Conservation (phyloP, 2,888 invertebrate species). For the Noctua comes region DNA sequence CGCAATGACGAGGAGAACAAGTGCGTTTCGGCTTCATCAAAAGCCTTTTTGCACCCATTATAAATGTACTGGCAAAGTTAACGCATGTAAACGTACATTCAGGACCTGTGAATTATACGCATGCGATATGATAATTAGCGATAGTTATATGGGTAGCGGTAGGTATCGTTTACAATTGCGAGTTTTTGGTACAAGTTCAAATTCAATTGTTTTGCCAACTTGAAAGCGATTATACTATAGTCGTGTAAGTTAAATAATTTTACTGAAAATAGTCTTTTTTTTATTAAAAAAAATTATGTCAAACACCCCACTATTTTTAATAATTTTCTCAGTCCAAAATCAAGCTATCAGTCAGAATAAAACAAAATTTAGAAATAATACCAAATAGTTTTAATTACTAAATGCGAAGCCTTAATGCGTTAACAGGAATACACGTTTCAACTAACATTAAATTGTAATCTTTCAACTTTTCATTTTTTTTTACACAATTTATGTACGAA, state of each 20-base stretch:
- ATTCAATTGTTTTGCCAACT: neutral
- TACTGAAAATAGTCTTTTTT: neutral
- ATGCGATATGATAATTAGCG: neutral
- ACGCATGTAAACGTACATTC: too few relatives aligned
- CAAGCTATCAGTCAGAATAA: neutral
- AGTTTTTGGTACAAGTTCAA: neutral
- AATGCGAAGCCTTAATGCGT: constrained; percentile 48
- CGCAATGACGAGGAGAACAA: neutral
- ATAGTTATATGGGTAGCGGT: neutral
- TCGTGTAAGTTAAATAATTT: neutral
- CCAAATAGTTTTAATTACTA: constrained; percentile 10
- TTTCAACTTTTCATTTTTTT: neutral
- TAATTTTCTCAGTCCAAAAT: neutral
- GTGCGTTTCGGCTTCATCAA: neutral
- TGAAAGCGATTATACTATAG: neutral
- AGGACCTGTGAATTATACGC: too few relatives aligned
- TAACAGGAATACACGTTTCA: constrained; percentile 37
- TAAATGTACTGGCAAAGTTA: too few relatives aligned
- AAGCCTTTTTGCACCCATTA: neutral
- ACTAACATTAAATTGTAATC: constrained; percentile 7
- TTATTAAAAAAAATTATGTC: neutral
- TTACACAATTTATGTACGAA: constrained; percentile 59
- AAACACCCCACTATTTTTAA: neutral
- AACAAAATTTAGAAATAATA: constrained; percentile 3
- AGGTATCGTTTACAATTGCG: neutral